phyloP scores from a whole-genome alignment of 2,113 vertebrate species.

The Blennius ocellaris region DNA sequence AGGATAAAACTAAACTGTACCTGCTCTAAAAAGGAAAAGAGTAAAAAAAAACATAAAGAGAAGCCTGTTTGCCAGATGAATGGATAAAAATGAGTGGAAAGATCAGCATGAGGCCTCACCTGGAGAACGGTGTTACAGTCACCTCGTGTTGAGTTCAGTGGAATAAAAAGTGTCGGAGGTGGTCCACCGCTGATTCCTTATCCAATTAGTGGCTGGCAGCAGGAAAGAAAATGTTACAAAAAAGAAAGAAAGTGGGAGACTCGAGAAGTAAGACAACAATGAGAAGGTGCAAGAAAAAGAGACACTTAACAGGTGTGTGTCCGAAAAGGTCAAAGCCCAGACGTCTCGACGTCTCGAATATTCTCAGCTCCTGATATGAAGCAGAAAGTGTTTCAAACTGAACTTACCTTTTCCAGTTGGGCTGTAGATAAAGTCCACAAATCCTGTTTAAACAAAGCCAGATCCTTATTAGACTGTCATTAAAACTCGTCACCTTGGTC shows the following conservation, averaged over 20 bases:
- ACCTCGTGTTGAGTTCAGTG: constrained; percentile 5
- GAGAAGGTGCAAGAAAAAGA: not conserved
- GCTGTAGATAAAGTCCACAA: no score
- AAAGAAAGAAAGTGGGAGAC: not conserved
- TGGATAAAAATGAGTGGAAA: not conserved
- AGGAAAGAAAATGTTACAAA: not conserved
- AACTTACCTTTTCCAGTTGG: no score
- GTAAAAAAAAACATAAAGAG: not conserved
- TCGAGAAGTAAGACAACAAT: not conserved
- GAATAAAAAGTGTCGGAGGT: not conserved
- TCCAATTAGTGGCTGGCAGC: constrained; percentile 10
- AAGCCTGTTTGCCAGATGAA: not conserved
- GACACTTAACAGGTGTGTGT: not conserved
- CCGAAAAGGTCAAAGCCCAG: constrained; percentile 4
- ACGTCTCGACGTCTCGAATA: constrained; percentile 6
- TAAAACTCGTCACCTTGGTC: no score
- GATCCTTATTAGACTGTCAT: no score
- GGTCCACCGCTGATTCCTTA: not conserved
- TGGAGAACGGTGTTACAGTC: constrained; percentile 7
- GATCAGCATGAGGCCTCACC: not conserved
- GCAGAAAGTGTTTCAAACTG: no score
- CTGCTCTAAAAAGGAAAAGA: not conserved
- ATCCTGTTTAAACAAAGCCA: no score
- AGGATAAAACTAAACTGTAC: not conserved
- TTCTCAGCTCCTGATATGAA: not conserved